A percentile compares a stretch with the other conserved stretches of the same genome.
Evolutionary conservation across 2,113 vertebrate genomes (phyloP).

Genomic region (Menidia beryllina): DNA sequence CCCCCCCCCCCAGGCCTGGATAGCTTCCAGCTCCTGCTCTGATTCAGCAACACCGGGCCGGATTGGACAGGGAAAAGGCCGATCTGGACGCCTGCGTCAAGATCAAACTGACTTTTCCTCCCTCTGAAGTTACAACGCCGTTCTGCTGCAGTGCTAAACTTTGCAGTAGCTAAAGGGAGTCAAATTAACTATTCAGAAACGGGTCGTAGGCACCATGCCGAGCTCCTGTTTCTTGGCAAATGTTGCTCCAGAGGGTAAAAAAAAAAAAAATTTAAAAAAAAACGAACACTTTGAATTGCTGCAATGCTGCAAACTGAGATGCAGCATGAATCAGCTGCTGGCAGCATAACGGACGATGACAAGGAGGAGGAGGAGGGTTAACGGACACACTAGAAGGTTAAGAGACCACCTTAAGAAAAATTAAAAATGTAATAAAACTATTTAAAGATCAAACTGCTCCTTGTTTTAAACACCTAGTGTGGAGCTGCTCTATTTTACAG

Average conservation of each 20-base stretch:
- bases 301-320: constrained; percentile 67
- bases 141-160: neutral
- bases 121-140: neutral
- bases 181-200: constrained; percentile 21
- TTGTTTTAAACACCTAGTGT: too few relatives aligned
- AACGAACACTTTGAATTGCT: constrained; percentile 44
- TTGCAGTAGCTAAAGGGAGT: neutral
- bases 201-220: constrained; percentile 8
- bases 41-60: constrained; percentile 87
- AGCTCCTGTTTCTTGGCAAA: constrained; percentile 62
- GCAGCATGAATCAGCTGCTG: constrained; percentile 82
- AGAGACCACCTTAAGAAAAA: too few relatives aligned
- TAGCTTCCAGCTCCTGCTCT: constrained; percentile 86
- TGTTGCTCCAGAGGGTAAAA: constrained; percentile 6
- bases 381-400: neutral
- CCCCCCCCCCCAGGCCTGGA: constrained; percentile 86
- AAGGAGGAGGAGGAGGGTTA: constrained; percentile 44
- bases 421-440: too few relatives aligned
- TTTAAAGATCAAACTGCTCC: too few relatives aligned
- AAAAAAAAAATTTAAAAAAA: constrained; percentile 7
- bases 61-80: constrained; percentile 67
- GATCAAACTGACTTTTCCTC: constrained; percentile 23
- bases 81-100: constrained; percentile 79
- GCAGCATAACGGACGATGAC: constrained; percentile 45
- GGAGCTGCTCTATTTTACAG: too few relatives aligned